Percentiles rank a stretch among this genome's conserved stretches.
phyloP scores from a whole-genome alignment of 2,888 invertebrate genomes.

The Chrysolina americana region DNA sequence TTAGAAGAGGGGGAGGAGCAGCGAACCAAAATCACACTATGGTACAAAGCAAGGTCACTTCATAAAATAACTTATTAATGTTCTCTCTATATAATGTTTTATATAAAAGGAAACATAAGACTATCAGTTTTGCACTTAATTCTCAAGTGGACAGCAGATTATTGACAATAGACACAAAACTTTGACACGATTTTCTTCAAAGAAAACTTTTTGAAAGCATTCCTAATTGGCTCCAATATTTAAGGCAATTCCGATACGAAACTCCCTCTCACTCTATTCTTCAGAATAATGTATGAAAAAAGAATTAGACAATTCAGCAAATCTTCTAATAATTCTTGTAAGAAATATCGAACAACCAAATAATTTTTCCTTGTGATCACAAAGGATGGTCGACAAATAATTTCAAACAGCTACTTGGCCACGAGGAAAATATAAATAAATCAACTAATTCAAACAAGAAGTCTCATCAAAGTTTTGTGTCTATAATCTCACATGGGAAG shows the following conservation, averaged over 20 bases:
- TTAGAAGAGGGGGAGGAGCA: slow-evolving; percentile 41
- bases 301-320: not conserved
- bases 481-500: slow-evolving; percentile 36
- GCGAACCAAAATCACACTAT: slow-evolving; percentile 68
- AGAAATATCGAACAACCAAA: too few relatives aligned
- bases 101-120: slow-evolving; percentile 66
- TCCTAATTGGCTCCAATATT: not conserved
- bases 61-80: slow-evolving; percentile 74
- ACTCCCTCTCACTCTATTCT: not conserved
- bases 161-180: slow-evolving; percentile 37
- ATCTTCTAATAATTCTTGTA: not conserved
- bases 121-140: slow-evolving; percentile 62
- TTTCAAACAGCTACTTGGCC: too few relatives aligned
- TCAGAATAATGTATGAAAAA: too few relatives aligned
- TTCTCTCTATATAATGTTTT: slow-evolving; percentile 67
- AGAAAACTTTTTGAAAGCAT: not conserved
- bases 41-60: slow-evolving; percentile 77
- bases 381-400: not conserved
- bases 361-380: not conserved
- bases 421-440: not conserved
- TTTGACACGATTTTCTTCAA: not conserved
- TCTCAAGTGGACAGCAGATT: slow-evolving; percentile 57
- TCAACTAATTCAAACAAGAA: not conserved
- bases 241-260: not conserved
- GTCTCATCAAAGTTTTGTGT: slow-evolving; percentile 25